These are phyloP conservation scores for Lordiphosa stackelbergi DNA, from an alignment of 1,140 invertebrate species.

Conservation along the genomic window DNA sequence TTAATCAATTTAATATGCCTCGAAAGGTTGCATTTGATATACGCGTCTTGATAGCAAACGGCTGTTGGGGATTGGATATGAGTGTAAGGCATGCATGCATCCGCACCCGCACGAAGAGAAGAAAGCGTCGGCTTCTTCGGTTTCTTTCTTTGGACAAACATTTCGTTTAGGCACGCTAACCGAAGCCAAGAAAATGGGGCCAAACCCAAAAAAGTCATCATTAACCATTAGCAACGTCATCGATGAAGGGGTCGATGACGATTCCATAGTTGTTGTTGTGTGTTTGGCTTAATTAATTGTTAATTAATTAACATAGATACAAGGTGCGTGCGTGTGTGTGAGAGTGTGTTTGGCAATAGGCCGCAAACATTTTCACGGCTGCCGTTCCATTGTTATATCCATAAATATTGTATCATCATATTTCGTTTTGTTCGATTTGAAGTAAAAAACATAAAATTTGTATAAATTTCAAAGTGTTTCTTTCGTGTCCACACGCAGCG, in stretches of 20 bases:
- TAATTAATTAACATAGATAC: constrained; percentile 75
- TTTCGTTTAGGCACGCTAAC: constrained; percentile 65
- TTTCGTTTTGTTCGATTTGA: constrained; percentile 36
- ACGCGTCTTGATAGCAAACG: constrained; percentile 5
- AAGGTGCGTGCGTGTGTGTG: constrained; percentile 25
- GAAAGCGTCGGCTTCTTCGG: constrained; percentile 41
- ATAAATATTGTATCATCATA: constrained; percentile 35
- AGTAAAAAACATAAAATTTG: constrained; percentile 14
- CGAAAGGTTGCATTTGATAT: constrained; percentile 54
- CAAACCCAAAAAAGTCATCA: constrained; percentile 70
- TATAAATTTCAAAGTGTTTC: constrained; percentile 12
- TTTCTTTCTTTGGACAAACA: constrained; percentile 40
- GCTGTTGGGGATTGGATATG: constrained; percentile 1
- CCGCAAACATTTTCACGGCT: constrained; percentile 63
- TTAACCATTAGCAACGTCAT: constrained; percentile 74
- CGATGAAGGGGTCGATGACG: constrained; percentile 44
- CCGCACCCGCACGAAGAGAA: constrained; percentile 45
- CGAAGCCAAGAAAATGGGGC: constrained; percentile 49
- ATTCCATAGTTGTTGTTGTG: constrained; percentile 30
- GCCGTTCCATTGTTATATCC: constrained; percentile 45
- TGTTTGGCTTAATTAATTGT: constrained; percentile 71
- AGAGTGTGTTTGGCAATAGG: constrained; percentile 36
- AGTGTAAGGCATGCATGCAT: constrained; percentile 30
- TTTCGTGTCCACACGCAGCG: constrained; percentile 13
- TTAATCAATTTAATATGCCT: constrained; percentile 73